Evolutionary conservation across 2,888 invertebrate species (phyloP).

Genomic region (Latrodectus hesperus): DNA sequence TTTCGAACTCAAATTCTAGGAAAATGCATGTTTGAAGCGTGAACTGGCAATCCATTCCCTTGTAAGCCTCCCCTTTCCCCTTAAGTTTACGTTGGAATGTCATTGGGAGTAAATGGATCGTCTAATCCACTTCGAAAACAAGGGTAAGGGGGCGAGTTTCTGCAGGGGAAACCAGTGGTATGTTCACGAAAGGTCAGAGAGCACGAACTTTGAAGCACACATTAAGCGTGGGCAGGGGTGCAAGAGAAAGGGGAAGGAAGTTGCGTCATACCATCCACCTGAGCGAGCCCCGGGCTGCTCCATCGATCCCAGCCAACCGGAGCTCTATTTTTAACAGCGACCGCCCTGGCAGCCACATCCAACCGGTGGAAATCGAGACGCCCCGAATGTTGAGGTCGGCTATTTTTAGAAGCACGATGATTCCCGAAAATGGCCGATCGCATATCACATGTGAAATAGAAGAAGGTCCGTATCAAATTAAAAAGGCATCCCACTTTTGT

Average conservation of each 20-base stretch:
- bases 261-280: not conserved
- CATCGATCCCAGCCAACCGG: conserved; percentile 30
- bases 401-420: conserved; percentile 28
- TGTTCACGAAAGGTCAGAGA: not conserved
- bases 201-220: not conserved
- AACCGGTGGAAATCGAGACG: conserved; percentile 29
- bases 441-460: too few species aligned
- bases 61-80: too few species aligned
- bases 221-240: not conserved
- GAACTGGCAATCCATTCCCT: too few species aligned
- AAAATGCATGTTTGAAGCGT: too few species aligned
- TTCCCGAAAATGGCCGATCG: not conserved
- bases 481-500: too few species aligned
- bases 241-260: not conserved
- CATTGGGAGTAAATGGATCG: too few species aligned
- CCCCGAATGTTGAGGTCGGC: conserved; percentile 24
- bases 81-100: too few species aligned
- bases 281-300: conserved; percentile 26
- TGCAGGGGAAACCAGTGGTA: too few species aligned
- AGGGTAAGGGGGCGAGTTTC: not conserved
- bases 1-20: too few species aligned
- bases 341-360: conserved; percentile 16
- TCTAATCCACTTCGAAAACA: not conserved
- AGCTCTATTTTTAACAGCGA: conserved; percentile 43
- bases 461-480: too few species aligned